Conservation (phyloP, 2,797 vertebrate genomes). For the Salarias fasciatus region DNA sequence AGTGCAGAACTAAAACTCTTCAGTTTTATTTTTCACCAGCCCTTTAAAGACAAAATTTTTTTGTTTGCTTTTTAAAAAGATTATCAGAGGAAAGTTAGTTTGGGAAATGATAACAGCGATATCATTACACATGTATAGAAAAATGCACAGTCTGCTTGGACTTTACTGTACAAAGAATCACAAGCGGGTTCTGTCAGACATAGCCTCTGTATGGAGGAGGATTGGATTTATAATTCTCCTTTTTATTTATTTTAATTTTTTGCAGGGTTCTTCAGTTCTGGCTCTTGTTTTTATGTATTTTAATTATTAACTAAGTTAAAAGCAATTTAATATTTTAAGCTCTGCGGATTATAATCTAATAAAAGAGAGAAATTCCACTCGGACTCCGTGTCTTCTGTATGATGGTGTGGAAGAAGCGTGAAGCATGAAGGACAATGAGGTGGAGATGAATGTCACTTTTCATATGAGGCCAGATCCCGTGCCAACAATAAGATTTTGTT, state of each 20-base stretch:
- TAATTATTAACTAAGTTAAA: slow-evolving; percentile 90
- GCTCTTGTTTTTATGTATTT: slow-evolving; percentile 89
- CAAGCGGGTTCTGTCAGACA: slow-evolving; percentile 78
- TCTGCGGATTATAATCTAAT: slow-evolving; percentile 90
- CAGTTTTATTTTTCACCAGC: slow-evolving; percentile 48
- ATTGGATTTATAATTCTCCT: slow-evolving; percentile 78
- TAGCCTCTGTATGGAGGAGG: slow-evolving; percentile 80
- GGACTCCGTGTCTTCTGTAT: slow-evolving; percentile 37
- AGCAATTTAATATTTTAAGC: slow-evolving; percentile 88
- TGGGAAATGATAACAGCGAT: slow-evolving; percentile 64
- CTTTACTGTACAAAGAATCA: slow-evolving; percentile 79
- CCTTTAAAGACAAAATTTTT: slow-evolving; percentile 58
- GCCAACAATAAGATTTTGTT: no score
- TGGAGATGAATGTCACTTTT: no score
- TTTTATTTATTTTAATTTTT: slow-evolving; percentile 83
- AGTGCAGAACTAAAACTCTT: slow-evolving; percentile 47
- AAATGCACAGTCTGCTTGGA: slow-evolving; percentile 80
- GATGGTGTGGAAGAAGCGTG: no score
- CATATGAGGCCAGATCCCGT: no score
- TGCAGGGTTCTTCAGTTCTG: slow-evolving; percentile 87
- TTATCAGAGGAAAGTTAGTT: slow-evolving; percentile 72
- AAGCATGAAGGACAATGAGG: no score
- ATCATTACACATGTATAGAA: slow-evolving; percentile 77
- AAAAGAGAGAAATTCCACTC: slow-evolving; percentile 82
- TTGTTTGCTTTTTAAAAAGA: slow-evolving; percentile 62